Conservation (phyloP, 2,888 invertebrate genomes). For the Linyphia triangularis region DNA sequence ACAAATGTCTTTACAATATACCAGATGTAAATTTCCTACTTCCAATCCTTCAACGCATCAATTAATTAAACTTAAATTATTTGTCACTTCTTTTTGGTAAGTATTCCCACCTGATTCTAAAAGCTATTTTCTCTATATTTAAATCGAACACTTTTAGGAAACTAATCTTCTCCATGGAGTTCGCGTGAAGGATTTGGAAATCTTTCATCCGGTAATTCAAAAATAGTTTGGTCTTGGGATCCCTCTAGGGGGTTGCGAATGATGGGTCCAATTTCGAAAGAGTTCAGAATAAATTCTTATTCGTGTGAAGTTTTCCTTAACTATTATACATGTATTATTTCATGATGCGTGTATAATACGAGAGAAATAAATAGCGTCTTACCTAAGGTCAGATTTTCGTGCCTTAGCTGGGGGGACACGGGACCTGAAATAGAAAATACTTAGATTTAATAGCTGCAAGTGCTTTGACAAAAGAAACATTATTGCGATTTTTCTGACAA, state of each 20-base stretch:
- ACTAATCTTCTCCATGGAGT: conserved; percentile 12
- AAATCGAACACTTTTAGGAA: not conserved
- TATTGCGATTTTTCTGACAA: too few relatives aligned
- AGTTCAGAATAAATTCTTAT: not conserved
- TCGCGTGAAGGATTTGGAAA: not conserved
- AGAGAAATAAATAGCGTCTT: not conserved
- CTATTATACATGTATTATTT: not conserved
- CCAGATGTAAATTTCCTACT: too few relatives aligned
- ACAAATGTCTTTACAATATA: too few relatives aligned
- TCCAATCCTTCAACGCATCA: too few relatives aligned
- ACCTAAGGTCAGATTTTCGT: conserved; percentile 72
- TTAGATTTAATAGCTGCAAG: too few relatives aligned
- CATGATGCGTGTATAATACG: not conserved
- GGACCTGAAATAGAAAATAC: conserved; percentile 79
- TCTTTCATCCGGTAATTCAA: not conserved
- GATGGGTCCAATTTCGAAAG: not conserved
- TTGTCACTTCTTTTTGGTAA: not conserved
- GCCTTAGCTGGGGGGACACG: conserved; percentile 72
- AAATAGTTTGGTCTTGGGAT: not conserved
- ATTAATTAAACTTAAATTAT: too few relatives aligned
- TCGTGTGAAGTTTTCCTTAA: not conserved
- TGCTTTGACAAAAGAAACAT: too few relatives aligned
- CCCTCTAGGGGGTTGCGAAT: not conserved
- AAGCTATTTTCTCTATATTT: not conserved
- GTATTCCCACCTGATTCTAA: not conserved